Evolutionary conservation across 1,140 invertebrate genomes (phyloP).

Genomic region (Drosophila ficusphila): DNA sequence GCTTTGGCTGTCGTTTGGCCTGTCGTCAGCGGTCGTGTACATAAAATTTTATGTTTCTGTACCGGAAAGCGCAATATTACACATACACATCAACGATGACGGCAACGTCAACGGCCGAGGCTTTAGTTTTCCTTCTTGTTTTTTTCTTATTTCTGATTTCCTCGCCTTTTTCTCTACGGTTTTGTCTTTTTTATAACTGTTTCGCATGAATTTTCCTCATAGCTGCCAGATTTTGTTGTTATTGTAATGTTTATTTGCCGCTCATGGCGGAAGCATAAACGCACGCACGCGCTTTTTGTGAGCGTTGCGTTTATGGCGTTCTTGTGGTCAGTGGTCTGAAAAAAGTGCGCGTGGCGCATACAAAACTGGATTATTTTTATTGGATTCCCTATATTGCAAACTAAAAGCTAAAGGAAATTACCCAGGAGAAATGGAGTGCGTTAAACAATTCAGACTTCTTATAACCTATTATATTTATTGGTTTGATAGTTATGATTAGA

Average conservation of each 20-base stretch:
- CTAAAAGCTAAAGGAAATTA: too few species aligned
- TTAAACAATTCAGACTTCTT: too few species aligned
- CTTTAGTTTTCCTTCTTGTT: slow-evolving; percentile 51
- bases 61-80: slow-evolving; percentile 77
- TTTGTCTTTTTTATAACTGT: slow-evolving; percentile 59
- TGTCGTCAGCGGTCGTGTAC: slow-evolving; percentile 66
- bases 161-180: slow-evolving; percentile 3
- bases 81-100: slow-evolving; percentile 58
- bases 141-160: too few species aligned
- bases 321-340: slow-evolving; percentile 9
- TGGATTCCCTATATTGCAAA: neutral
- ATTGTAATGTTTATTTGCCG: slow-evolving; percentile 28
- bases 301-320: slow-evolving; percentile 35
- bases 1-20: slow-evolving; percentile 22
- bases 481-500: too few species aligned
- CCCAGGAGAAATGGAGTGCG: too few species aligned
- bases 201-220: slow-evolving; percentile 65
- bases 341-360: slow-evolving; percentile 2
- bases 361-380: slow-evolving; percentile 1
- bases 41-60: slow-evolving; percentile 81
- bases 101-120: slow-evolving; percentile 48
- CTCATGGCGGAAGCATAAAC: slow-evolving; percentile 61
- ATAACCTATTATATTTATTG: neutral
- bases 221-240: slow-evolving; percentile 12
- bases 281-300: slow-evolving; percentile 47